Evolutionary conservation across 2,888 invertebrate genomes (phyloP), one percentile per base, ranked within the genome.

Genomic region (Dicyrtomina minuta): DNA sequence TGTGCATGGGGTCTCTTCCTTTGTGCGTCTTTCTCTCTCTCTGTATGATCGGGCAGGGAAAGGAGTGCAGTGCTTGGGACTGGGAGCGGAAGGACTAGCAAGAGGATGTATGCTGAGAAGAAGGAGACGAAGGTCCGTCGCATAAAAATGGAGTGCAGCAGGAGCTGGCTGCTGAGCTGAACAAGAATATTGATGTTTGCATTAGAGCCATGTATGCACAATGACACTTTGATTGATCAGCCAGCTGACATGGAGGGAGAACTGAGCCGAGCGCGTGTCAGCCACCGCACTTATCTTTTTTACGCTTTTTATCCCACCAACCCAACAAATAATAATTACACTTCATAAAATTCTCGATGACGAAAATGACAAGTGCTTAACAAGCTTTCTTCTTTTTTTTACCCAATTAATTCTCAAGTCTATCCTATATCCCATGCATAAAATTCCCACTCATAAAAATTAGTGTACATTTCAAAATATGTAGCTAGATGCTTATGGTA

Each of bases 161-260:
- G 39, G 39, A 41, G 33, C n/a, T n/a, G n/a, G n/a, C n/a, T n/a
- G n/a, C n/a, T n/a, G n/a, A n/a, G n/a, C 24, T 3, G 65, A 59
- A 56, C 12, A 49, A 55, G 56, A 55, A 55, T 62, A 55, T 68
- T 62, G 62, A 68, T 68, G 67, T 51, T 60, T 56, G 49, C 53
- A 60, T 55, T 53, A 68, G 59, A 67, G 55, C 43, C 51, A 22
- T 27, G 53, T 13, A 43, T 41, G 43, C 39, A 66, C 55, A 59
- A 60, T 59, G 60, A 53, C 59, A 67, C 59, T 68, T 60, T 60
- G 53, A 60, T 68, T 68, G 60, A 60, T 60, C 53, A 53, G 49
- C 67, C 60, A 51, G 51, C 67, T 68, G 60, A 68, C 51, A 60
- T 68, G 49, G 27, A 49, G 4, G 15, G 53, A 43, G 51, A 39